Conservation (phyloP, 2,113 vertebrate genomes). For the Neotragus pygmaeus region DNA sequence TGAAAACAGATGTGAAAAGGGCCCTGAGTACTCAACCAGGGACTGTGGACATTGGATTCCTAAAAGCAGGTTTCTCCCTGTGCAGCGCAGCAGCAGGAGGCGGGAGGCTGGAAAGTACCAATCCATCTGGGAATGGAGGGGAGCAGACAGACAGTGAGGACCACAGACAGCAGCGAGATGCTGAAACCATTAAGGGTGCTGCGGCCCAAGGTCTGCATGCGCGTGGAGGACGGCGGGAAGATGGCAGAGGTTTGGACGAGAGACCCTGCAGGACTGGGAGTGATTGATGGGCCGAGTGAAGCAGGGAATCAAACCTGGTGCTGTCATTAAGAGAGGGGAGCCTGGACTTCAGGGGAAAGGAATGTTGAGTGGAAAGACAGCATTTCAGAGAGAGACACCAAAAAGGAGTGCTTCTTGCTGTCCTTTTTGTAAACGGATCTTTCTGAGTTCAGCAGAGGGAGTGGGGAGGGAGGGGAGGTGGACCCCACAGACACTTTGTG, state of each 20-base stretch:
- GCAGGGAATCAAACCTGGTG: not conserved
- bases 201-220: not conserved
- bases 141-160: not conserved
- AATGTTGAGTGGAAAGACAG: slow-evolving; percentile 56
- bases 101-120: not conserved
- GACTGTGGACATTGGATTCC: not conserved
- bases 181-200: not conserved
- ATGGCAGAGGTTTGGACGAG: not conserved
- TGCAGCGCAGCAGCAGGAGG: not conserved
- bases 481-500: not conserved
- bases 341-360: slow-evolving; percentile 4
- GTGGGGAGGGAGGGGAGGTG: not conserved
- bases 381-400: slow-evolving; percentile 26
- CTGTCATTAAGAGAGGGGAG: slow-evolving; percentile 35
- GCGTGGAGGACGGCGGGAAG: not conserved
- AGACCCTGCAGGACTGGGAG: not conserved
- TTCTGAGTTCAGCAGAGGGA: not conserved
- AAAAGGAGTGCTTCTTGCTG: not conserved
- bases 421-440: not conserved
- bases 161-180: not conserved
- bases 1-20: not conserved
- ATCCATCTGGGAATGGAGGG: not conserved
- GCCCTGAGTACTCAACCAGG: not conserved
- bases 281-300: not conserved
- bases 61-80: not conserved